Evolutionary conservation across 2,888 invertebrate species (phyloP), one percentile per base, ranked within the genome.

Genomic region (Agonopterix subpropinquella): DNA sequence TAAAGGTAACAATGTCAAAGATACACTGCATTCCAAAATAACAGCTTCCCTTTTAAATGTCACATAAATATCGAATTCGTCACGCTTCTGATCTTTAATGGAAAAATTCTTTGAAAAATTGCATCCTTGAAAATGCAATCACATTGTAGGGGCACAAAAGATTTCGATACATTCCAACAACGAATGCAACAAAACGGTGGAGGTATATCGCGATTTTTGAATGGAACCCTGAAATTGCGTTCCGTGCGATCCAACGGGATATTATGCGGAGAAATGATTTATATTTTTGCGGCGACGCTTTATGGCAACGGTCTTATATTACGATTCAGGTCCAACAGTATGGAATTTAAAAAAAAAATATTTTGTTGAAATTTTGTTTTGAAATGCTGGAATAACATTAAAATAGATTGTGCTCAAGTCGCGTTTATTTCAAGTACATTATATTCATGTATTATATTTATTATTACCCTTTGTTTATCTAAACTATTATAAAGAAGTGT

Each of bases 71-170:
- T 45, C 41, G 11, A 35, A 50, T 47, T 48, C 45, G 41, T 45
- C 36, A 39, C 43, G 28, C 45, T 36, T 35, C 10, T 15, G 10
- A 11, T 48, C 54, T 11, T 8, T 28, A 54, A 56, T 55, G 49
- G 53, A 58, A 44, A 62, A 70, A 75, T 77, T 73, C 73, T 63
- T 63, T 54, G 52, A 66, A 65, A 73, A 61, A 77, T 77, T 75
- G 72, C 70, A 73, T 71, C 53, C 59, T 61, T 51, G 55, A 65
- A 75, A 28, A 72, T 74, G 67, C 73, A 75, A 72, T 73, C 58
- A 69, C 57, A 46, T 57, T 39, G 39, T n/a, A 39, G 10, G 50
- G 57, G 53, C 51, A 48, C 48, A 42, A 53, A 58, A 63, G 58
- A 59, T 60, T 64, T 53, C 53, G 36, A 53, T 46, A 58, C 58